Evolutionary conservation across 1,140 invertebrate species (phyloP), one percentile per base, ranked within the genome.

Genomic region (Lamellibrachia luymesi): DNA sequence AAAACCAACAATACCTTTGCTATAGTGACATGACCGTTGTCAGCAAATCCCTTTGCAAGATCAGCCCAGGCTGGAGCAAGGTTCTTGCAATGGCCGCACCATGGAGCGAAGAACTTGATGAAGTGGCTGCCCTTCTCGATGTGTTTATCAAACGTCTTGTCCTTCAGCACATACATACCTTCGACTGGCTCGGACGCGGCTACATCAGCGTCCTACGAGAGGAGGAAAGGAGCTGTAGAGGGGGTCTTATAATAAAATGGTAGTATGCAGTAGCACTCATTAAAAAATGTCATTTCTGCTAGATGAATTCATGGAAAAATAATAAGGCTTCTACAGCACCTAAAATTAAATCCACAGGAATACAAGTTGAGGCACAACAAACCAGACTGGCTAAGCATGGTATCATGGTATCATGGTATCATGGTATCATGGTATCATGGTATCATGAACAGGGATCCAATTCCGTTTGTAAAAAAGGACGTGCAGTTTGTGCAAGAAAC

Each of bases 51-150:
- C 93, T 95, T 94, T 0, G 97, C 98, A 90, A 98, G 96, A 90
- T 97, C 96, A 91, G 98, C 97, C 98, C 98, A 98, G 0, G 97
- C 97, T 51, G 97, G 97, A 1, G 97, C 97, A 94, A 98, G 96
- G 95, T 97, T 97, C 97, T 97, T 97, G 95, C 98, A 98, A 95
- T 98, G 97, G 38, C 97, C 97, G 96, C 98, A 98, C 98, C 98
- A 98, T 0, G 98, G 98, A 27, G 98, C 98, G 96, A 98, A 98
- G 96, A 98, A 98, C 95, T 98, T 98, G 52, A 98, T 97, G 96
- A 98, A 98, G 95, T 98, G 97, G 94, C 97, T 97, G 93, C 98
- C 98, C 38, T 94, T 96, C 50, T 97, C 96, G 1, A 98, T 96
- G 94, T 97, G 97, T 64, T 97, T 96, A 91, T 97, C 96, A 94